A percentile compares a stretch with the other conserved stretches of the same genome.
phyloP scores from a whole-genome alignment of 2,888 invertebrate genomes.

The Drosophila yooni region DNA sequence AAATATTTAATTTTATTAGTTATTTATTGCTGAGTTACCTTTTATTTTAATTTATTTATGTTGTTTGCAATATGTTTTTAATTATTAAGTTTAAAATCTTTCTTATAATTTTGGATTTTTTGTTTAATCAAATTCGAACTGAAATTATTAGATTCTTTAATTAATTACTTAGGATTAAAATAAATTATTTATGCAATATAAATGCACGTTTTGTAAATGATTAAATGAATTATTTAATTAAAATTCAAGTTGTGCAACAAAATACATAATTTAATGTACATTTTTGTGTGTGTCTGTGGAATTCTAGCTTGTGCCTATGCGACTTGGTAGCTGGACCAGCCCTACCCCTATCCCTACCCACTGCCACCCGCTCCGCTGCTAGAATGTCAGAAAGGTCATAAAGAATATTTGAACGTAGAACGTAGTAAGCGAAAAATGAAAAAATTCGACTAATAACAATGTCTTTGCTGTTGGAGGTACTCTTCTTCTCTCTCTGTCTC shows the following conservation, averaged over 20 bases:
- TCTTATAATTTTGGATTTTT: neutral
- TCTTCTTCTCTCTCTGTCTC: neutral
- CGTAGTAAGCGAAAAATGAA: slow-evolving; percentile 45
- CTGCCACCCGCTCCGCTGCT: neutral
- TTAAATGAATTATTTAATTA: neutral
- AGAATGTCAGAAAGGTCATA: slow-evolving; percentile 35
- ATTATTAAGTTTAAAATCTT: too few species aligned
- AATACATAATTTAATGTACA: neutral
- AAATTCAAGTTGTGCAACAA: neutral
- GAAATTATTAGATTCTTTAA: neutral
- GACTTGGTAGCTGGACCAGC: slow-evolving; percentile 6
- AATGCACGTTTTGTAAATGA: neutral
- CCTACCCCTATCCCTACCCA: fast-evolving
- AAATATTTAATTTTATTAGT: neutral
- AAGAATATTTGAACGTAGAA: slow-evolving; percentile 43
- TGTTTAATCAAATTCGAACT: too few species aligned
- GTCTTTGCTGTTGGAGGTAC: slow-evolving; percentile 34
- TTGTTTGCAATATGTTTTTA: neutral
- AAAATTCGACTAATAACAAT: slow-evolving; percentile 59
- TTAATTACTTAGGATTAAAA: neutral
- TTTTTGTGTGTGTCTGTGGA: neutral
- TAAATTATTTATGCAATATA: neutral
- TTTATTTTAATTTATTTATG: neutral
- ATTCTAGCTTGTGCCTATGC: neutral
- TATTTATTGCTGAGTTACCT: neutral